Percentiles rank a stretch among this genome's conserved stretches.
phyloP scores from a whole-genome alignment of 2,888 invertebrate genomes.

The Stenurella melanura region DNA sequence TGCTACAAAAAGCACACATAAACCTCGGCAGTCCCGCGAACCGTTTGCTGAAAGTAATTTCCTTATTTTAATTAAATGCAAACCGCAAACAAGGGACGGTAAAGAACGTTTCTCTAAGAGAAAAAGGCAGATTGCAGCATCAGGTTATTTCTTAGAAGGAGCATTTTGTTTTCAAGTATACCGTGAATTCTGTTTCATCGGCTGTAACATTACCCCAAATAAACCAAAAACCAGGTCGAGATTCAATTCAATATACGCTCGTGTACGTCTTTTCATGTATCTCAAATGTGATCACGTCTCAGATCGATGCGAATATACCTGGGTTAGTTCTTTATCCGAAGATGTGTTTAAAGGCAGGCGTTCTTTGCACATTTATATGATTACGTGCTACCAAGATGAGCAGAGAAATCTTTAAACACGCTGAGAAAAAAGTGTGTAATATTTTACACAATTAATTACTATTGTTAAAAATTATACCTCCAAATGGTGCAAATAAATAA shows the following conservation, averaged over 20 bases:
- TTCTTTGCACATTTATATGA: background rate
- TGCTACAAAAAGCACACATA: slow-evolving; percentile 27
- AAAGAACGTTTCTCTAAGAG: slow-evolving; percentile 14
- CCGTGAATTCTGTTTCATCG: slow-evolving; percentile 3
- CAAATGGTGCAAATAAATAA: no score
- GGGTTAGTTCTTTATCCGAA: background rate
- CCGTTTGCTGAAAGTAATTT: slow-evolving; percentile 46
- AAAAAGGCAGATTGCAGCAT: slow-evolving; percentile 4
- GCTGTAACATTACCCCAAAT: background rate
- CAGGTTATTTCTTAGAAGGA: background rate
- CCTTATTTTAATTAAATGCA: slow-evolving; percentile 47
- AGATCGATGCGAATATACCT: background rate
- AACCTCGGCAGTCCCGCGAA: slow-evolving; percentile 20
- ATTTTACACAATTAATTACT: no score
- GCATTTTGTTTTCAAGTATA: slow-evolving; percentile 8
- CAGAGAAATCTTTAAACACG: background rate
- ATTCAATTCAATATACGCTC: background rate
- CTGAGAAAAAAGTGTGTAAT: no score
- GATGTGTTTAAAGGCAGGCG: background rate
- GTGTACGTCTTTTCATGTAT: background rate
- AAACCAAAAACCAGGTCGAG: background rate
- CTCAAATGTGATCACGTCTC: background rate
- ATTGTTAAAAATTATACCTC: no score
- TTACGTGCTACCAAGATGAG: background rate
- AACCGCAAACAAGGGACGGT: slow-evolving; percentile 24